Percentiles rank a stretch among this genome's conserved stretches.
These are phyloP conservation scores for Trichosurus vulpecula DNA, from an alignment of 2,797 vertebrate species.

Conservation along the genomic window DNA sequence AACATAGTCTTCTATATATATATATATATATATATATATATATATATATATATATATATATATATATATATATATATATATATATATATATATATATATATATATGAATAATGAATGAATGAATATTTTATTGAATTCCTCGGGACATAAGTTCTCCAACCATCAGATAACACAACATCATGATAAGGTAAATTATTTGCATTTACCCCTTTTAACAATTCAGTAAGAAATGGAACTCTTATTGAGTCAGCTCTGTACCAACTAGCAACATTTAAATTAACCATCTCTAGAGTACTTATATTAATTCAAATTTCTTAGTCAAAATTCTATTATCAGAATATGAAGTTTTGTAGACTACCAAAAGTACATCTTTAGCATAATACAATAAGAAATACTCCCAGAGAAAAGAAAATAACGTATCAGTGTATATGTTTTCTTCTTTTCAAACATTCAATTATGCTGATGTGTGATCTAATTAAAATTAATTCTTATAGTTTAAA, in stretches of 20 bases:
- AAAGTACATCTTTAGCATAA: slow-evolving; percentile 52
- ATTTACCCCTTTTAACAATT: slow-evolving; percentile 23
- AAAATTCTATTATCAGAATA: slow-evolving; percentile 66
- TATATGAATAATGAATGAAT: too few relatives aligned
- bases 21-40: too few relatives aligned
- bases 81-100: too few relatives aligned
- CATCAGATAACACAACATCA: background rate
- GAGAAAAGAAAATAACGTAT: slow-evolving; percentile 60
- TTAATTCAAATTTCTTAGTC: slow-evolving; percentile 22
- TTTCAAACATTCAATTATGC: slow-evolving; percentile 31
- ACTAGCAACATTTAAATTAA: slow-evolving; percentile 29
- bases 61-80: too few relatives aligned
- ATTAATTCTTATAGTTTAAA: slow-evolving; percentile 47
- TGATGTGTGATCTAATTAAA: slow-evolving; percentile 57
- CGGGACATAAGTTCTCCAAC: background rate
- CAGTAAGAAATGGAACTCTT: slow-evolving; percentile 9
- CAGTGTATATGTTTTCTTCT: slow-evolving; percentile 36
- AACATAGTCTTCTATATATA: background rate
- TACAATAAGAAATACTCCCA: slow-evolving; percentile 11
- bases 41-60: too few relatives aligned
- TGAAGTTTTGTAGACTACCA: slow-evolving; percentile 49
- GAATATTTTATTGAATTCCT: background rate
- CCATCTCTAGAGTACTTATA: slow-evolving; percentile 13
- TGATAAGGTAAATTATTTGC: background rate
- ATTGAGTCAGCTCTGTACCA: slow-evolving; percentile 25